phyloP scores from a whole-genome alignment of 2,888 invertebrate species.

The Phania funesta region DNA sequence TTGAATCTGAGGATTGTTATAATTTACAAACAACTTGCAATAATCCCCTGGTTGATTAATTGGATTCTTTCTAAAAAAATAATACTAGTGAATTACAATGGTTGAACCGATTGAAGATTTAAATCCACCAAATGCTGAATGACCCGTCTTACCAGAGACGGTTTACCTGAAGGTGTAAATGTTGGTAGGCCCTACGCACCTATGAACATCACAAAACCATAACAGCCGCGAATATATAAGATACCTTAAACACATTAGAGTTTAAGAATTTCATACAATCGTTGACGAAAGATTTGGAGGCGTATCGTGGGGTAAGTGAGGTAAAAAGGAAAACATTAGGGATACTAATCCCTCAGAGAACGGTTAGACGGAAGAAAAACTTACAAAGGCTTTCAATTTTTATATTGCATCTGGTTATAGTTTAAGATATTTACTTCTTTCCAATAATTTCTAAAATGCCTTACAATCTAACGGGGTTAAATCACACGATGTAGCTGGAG shows the following conservation, averaged over 20 bases:
- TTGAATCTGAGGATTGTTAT: too few species aligned
- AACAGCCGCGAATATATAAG: constrained; percentile 91
- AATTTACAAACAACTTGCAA: too few species aligned
- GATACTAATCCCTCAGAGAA: constrained; percentile 59
- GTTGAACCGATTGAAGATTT: constrained; percentile 97
- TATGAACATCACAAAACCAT: constrained; percentile 92
- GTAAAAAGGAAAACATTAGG: constrained; percentile 79
- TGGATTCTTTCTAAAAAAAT: not conserved
- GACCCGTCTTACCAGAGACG: constrained; percentile 92
- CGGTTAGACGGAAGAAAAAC: constrained; percentile 37
- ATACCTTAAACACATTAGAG: constrained; percentile 94
- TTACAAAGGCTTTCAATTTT: too few species aligned
- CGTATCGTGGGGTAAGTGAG: constrained; percentile 76
- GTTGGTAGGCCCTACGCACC: constrained; percentile 95
- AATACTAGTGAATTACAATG: constrained; percentile 82
- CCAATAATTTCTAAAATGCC: too few species aligned
- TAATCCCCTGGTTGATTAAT: not conserved
- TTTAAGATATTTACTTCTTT: too few species aligned
- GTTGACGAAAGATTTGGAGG: constrained; percentile 87
- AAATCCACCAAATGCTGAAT: constrained; percentile 95
- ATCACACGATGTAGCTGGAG: too few species aligned
- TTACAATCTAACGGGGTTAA: too few species aligned
- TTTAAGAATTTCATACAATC: constrained; percentile 93
- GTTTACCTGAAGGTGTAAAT: constrained; percentile 88
- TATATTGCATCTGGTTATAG: too few species aligned